Percentiles rank a stretch among this genome's conserved stretches.
Conservation (phyloP, 2,113 vertebrate genomes). For the Boulengeromyrus knoepffleri region DNA sequence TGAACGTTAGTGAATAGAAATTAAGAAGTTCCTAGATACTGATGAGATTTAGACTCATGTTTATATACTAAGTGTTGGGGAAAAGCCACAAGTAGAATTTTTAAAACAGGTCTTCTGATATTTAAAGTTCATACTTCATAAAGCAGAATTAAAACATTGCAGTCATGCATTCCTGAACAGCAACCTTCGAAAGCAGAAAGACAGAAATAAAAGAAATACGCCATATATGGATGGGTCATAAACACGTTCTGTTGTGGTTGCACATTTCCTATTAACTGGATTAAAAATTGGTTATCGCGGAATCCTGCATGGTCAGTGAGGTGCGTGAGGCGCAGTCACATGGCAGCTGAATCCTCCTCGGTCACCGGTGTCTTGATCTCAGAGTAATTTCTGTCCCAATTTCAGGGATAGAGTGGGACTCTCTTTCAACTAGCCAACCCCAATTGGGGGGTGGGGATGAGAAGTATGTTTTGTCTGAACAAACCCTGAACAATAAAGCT, state of each 20-base stretch:
- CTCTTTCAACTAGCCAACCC: not conserved
- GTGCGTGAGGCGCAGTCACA: not conserved
- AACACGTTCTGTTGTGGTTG: not conserved
- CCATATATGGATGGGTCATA: not conserved
- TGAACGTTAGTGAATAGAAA: not conserved
- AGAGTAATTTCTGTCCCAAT: not conserved
- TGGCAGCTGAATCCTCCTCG: not conserved
- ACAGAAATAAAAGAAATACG: not conserved
- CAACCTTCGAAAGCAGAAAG: not conserved
- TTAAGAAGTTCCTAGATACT: not conserved
- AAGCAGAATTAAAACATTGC: not conserved
- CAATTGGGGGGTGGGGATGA: not conserved
- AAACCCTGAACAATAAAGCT: not conserved
- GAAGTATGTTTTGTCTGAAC: not conserved
- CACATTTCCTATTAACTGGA: not conserved
- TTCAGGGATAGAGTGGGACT: not conserved
- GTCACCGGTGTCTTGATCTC: not conserved
- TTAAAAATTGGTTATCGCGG: not conserved
- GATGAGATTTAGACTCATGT: not conserved
- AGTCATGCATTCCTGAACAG: not conserved
- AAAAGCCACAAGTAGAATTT: not conserved
- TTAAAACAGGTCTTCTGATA: not conserved
- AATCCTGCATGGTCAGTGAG: not conserved
- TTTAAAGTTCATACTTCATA: not conserved
- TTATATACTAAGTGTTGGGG: not conserved